A percentile compares a stretch with the other conserved stretches of the same genome.
Evolutionary conservation across 2,113 vertebrate genomes (phyloP).

Genomic region (Nothobranchius furzeri): DNA sequence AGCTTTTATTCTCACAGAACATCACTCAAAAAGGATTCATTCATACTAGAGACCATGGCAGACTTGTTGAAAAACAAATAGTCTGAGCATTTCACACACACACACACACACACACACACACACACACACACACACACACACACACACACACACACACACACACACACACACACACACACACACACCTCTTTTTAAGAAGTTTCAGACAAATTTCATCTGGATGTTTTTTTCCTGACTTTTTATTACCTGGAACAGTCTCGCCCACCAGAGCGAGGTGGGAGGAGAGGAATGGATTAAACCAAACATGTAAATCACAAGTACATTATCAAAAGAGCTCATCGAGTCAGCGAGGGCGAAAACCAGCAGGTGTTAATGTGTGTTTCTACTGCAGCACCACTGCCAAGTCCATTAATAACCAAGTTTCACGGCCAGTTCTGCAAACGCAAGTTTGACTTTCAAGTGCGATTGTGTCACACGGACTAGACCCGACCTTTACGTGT

Average conservation of each 20-base stretch:
- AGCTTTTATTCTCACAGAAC: too few relatives aligned
- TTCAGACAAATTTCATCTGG: background rate
- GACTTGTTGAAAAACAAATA: too few relatives aligned
- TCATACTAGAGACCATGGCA: too few relatives aligned
- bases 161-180: too few relatives aligned
- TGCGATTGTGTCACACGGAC: slow-evolving; percentile 63
- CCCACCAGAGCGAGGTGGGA: background rate
- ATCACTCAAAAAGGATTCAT: too few relatives aligned
- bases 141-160: too few relatives aligned
- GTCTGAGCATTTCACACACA: too few relatives aligned
- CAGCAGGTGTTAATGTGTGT: slow-evolving; percentile 21
- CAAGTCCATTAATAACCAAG: slow-evolving; percentile 51
- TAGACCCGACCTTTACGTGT: slow-evolving; percentile 46
- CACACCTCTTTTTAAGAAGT: too few relatives aligned
- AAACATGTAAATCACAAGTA: background rate
- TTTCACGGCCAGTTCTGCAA: slow-evolving; percentile 49
- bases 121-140: too few relatives aligned
- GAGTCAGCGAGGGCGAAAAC: slow-evolving; percentile 5
- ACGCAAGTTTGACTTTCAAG: slow-evolving; percentile 57
- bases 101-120: too few relatives aligned
- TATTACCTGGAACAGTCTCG: background rate
- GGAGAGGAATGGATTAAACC: background rate
- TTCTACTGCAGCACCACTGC: background rate
- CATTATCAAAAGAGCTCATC: slow-evolving; percentile 4
- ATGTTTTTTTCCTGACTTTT: slow-evolving; percentile 1